These are phyloP conservation scores for Drosophila mettleri DNA, from an alignment of 2,888 invertebrate species.

Conservation along the genomic window DNA sequence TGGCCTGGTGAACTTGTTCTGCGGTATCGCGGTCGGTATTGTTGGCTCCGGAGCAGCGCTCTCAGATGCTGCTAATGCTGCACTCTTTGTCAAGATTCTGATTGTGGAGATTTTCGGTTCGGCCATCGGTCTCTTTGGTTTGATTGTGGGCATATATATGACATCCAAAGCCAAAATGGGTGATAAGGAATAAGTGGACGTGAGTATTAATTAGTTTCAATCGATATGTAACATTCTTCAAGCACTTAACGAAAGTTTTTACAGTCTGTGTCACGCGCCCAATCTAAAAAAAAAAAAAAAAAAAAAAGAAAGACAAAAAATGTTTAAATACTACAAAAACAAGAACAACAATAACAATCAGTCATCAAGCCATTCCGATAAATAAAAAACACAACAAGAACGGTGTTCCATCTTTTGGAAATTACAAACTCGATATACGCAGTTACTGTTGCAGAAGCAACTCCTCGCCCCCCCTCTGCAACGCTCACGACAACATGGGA, in stretches of 20 bases:
- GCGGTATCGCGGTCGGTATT: conserved; percentile 96
- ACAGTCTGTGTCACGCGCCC: conserved; percentile 50
- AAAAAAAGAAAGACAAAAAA: neutral
- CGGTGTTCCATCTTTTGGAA: conserved; percentile 68
- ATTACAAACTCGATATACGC: conserved; percentile 61
- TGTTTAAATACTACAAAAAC: conserved; percentile 17
- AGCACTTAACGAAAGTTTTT: conserved; percentile 29
- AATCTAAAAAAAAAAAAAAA: conserved; percentile 5
- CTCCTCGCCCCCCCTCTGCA: conserved; percentile 1
- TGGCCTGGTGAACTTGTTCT: conserved; percentile 97
- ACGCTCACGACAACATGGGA: conserved; percentile 62
- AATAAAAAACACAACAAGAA: conserved; percentile 47
- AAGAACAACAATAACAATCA: conserved; percentile 54
- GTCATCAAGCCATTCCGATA: conserved; percentile 71
- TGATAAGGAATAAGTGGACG: conserved; percentile 86
- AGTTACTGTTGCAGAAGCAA: conserved; percentile 53
- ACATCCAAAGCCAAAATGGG: conserved; percentile 93
- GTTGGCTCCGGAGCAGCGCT: conserved; percentile 99
- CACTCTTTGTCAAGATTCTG: conserved; percentile 98
- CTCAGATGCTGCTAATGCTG: conserved; percentile 98
- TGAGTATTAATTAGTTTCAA: conserved; percentile 31
- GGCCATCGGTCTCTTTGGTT: conserved; percentile 99
- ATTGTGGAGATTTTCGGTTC: conserved; percentile 99
- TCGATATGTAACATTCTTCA: conserved; percentile 6
- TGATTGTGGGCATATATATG: conserved; percentile 99